Conservation (phyloP, 2,797 vertebrate genomes). For the Leuciscus waleckii region DNA sequence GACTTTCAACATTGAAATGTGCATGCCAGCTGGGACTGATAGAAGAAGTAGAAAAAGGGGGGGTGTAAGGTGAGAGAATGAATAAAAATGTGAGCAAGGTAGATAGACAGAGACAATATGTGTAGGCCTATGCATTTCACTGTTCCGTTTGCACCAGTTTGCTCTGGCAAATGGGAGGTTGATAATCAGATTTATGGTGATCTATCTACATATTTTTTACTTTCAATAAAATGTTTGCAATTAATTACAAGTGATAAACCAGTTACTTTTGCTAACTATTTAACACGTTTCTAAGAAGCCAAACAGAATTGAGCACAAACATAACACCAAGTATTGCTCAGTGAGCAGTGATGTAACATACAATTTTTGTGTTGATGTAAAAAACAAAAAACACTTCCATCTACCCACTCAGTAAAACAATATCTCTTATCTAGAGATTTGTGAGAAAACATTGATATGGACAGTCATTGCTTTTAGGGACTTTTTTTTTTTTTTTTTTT, state of each 20-base stretch:
- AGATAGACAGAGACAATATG: neutral
- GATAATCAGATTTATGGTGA: neutral
- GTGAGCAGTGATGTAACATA: neutral
- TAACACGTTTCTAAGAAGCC: neutral
- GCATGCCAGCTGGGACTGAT: constrained; percentile 16
- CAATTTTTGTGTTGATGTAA: neutral
- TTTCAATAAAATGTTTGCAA: neutral
- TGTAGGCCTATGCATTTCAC: neutral
- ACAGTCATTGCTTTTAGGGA: no score
- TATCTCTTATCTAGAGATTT: neutral
- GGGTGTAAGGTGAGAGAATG: neutral
- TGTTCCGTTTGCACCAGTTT: neutral
- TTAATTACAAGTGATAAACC: neutral
- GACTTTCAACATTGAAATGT: constrained; percentile 17
- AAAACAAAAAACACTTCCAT: neutral
- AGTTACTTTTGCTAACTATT: no score
- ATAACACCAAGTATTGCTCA: neutral
- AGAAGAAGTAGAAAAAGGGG: neutral
- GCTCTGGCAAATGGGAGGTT: neutral
- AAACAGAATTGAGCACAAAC: neutral
- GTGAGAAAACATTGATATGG: neutral
- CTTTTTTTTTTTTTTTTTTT: no score
- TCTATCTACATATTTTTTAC: neutral
- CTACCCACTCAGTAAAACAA: neutral
- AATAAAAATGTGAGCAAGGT: neutral